These are phyloP conservation scores for Lutraria rhynchaena DNA, from an alignment of 1,140 invertebrate species.

Conservation along the genomic window DNA sequence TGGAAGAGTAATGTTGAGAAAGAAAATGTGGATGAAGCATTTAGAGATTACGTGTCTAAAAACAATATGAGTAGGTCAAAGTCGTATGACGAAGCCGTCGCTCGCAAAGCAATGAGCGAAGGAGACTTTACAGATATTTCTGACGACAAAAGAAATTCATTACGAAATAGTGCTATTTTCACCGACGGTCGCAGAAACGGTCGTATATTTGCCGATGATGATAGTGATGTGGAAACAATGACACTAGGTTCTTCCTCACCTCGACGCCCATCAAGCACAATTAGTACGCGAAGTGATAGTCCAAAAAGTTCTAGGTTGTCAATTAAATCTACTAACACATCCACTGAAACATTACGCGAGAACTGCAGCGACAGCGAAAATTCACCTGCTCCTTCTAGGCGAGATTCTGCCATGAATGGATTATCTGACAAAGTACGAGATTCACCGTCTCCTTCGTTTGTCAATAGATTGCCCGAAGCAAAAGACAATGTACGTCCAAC, in stretches of 20 bases:
- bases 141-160: slow-evolving; percentile 43
- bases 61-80: slow-evolving; percentile 77
- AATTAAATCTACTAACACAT: slow-evolving; percentile 77
- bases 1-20: slow-evolving; percentile 77
- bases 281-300: slow-evolving; percentile 73
- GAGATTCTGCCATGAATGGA: slow-evolving; percentile 35
- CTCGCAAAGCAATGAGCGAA: slow-evolving; percentile 63
- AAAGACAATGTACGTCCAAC: background rate
- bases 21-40: slow-evolving; percentile 73
- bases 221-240: slow-evolving; percentile 73
- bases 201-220: slow-evolving; percentile 73
- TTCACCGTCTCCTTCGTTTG: slow-evolving; percentile 13
- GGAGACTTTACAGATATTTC: slow-evolving; percentile 38
- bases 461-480: background rate
- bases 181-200: slow-evolving; percentile 72
- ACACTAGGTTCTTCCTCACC: slow-evolving; percentile 63
- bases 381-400: slow-evolving; percentile 67
- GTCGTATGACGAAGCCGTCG: slow-evolving; percentile 76
- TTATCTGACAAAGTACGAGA: slow-evolving; percentile 42
- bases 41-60: slow-evolving; percentile 68
- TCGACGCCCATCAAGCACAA: slow-evolving; percentile 63
- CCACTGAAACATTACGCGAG: slow-evolving; percentile 78
- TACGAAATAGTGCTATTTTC: slow-evolving; percentile 46
- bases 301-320: slow-evolving; percentile 73
- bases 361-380: slow-evolving; percentile 70